Base-by-base conservation (phyloP, 2,888 invertebrate genomes). In the Drosophila meridiana region DNA sequence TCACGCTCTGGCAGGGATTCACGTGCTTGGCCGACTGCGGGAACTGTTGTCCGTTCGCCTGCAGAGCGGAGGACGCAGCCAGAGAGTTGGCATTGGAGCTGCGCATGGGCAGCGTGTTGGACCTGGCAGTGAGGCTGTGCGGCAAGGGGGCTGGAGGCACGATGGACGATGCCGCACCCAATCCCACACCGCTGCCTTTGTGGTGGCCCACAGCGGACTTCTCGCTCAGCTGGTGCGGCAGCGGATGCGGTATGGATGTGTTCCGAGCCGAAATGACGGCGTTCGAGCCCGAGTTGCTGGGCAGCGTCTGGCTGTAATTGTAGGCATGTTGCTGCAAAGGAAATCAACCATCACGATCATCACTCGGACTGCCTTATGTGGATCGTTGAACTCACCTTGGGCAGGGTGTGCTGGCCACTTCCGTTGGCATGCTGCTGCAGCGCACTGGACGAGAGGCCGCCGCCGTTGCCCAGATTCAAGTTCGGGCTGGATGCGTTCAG, bases 181-280 rank as follows among this genome's bases (percentile, higher is more conserved):
- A 8, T 34, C 34, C 56, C 9, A 58, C 69, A 40, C 48, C 65
- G 70, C 40, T 57, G 40, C 45, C 69, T 50, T 80, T 90, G 43
- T 73, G 83, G 14, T 89, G 77, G 2, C 73, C 8, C 70, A 87
- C 42, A 9, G 74, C 30, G 9, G 73, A 52, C 72, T 91, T 91
- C 36, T 91, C 91, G 77, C 86, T 82, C 67, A 93, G 87, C 78
- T 92, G 91, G 80, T 93, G 93, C 71, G 92, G 94, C 80, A 91
- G 91, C 90, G 92, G 94, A 92, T 93, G 94, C 80, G 93, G 92
- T 81, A 93, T 92, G 75, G 93, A 92, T 66, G 93, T 92, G 81
- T 93, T 93, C 65, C 93, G 82, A 38, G 93, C 85, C 68, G 92
- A 91, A 71, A 93, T 85, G 65, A 91, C 84, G 2, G 68, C 72